Percentiles rank a stretch among this genome's conserved stretches.
These are phyloP conservation scores for Eledone cirrhosa DNA, from an alignment of 2,888 invertebrate genomes.

Conservation along the genomic window DNA sequence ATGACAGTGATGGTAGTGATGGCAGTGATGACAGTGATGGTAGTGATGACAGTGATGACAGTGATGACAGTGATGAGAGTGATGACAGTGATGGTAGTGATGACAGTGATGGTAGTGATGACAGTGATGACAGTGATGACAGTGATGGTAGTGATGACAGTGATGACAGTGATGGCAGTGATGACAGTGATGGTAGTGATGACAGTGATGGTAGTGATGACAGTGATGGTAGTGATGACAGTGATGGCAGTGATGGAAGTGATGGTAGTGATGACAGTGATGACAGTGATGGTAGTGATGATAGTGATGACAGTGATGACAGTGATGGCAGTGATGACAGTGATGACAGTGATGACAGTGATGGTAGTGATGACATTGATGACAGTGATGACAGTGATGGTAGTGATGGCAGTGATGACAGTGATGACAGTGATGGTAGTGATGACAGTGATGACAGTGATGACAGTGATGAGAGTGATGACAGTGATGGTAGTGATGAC, in stretches of 20 bases:
- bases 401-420: neutral
- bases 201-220: conserved; percentile 12
- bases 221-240: too few relatives aligned
- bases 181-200: neutral
- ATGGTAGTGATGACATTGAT: too few relatives aligned
- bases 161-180: neutral
- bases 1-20: conserved; percentile 5
- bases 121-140: neutral
- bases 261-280: neutral
- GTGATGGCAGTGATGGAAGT: too few relatives aligned
- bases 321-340: too few relatives aligned
- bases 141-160: conserved; percentile 3
- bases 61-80: conserved; percentile 16
- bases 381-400: conserved; percentile 1
- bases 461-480: too few relatives aligned
- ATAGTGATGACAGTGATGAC: neutral
- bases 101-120: conserved; percentile 10
- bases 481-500: too few relatives aligned
- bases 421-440: conserved; percentile 17
- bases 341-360: too few relatives aligned
- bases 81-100: too few relatives aligned
- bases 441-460: too few relatives aligned
- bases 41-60: neutral
- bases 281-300: neutral
- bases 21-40: conserved; percentile 2